Evolutionary conservation across 2,888 invertebrate species (phyloP).

Genomic region (Choreutis nemorana): DNA sequence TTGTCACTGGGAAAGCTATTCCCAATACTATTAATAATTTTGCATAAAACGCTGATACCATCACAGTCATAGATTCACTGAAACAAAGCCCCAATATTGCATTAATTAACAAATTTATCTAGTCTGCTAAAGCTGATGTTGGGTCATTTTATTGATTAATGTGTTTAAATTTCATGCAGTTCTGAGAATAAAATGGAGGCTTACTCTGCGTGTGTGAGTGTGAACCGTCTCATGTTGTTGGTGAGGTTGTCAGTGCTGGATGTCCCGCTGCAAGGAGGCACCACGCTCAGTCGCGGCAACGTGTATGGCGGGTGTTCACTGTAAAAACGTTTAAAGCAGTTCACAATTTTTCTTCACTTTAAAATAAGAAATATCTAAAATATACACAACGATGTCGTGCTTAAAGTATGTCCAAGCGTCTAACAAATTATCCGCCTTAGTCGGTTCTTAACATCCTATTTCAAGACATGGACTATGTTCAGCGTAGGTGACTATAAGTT

Average conservation of each 20-base stretch:
- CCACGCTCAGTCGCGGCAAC: slow-evolving; percentile 46
- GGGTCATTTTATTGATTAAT: no score
- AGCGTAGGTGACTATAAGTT: no score
- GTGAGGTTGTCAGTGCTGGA: slow-evolving; percentile 39
- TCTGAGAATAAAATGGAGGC: slow-evolving; percentile 11
- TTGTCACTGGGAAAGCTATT: slow-evolving; percentile 69
- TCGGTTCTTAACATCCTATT: no score
- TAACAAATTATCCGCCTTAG: no score
- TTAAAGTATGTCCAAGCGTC: no score
- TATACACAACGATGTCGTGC: no score
- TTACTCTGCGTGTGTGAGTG: slow-evolving; percentile 53
- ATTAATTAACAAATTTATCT: slow-evolving; percentile 21
- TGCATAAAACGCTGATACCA: slow-evolving; percentile 71
- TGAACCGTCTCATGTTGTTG: slow-evolving; percentile 15
- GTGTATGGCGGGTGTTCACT: slow-evolving; percentile 45
- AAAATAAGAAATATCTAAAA: no score
- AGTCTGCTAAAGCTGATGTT: slow-evolving; percentile 12
- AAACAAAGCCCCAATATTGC: slow-evolving; percentile 33
- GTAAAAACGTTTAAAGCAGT: no score
- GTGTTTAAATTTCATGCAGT: no score
- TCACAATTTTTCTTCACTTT: no score
- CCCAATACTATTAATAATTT: slow-evolving; percentile 72
- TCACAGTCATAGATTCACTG: slow-evolving; percentile 68
- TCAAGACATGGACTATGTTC: no score
- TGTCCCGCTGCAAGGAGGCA: slow-evolving; percentile 37